Evolutionary conservation across 2,113 vertebrate species (phyloP), one percentile per base, ranked within the genome.

Genomic region (Diphyllodes magnificus): DNA sequence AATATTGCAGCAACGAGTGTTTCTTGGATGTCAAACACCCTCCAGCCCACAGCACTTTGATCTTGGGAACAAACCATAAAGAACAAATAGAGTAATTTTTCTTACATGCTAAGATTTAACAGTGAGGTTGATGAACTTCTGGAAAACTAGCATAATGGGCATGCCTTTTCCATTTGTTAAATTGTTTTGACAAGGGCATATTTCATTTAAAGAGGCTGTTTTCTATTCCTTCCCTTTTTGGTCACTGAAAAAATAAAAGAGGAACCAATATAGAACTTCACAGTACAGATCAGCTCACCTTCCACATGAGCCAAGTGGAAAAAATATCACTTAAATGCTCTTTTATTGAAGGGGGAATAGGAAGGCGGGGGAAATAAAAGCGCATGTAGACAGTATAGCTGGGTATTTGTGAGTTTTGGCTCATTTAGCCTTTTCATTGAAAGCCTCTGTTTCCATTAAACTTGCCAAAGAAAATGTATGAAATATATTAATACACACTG

Each of bases 391-490:
- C 84, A 88, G 84, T 85, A 44, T 83, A 96, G 79, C 71, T 56
- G 85, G 45, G 22, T 71, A 85, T 93, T 94, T 97, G 95, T 96
- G 91, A 94, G 81, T 95, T 95, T 97, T 96, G 96, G 96, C 96
- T 94, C 91, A 61, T 81, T 65, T 49, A 27, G 47, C 37, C 42
- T 90, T 96, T 93, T 96, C 91, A 87, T 64, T 95, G 86, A 92
- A 96, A 95, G 69, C 80, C 93, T 95, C 90, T 95, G 88, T 97
- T 97, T 97, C 96, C 96, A 93, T 95, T 95, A 78, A 94, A 92
- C 70, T 88, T 96, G 94, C 97, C 94, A 97, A 94, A 87, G 82
- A 96, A 97, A 97, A 93, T 95, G 77, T 63, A 95, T 88, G 79
- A 95, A 93, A 82, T 76, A 27, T 56, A 94, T 96, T 96, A 92